Evolutionary conservation across 1,140 invertebrate genomes (phyloP), one percentile per base, ranked within the genome.

Genomic region (Battus philenor): DNA sequence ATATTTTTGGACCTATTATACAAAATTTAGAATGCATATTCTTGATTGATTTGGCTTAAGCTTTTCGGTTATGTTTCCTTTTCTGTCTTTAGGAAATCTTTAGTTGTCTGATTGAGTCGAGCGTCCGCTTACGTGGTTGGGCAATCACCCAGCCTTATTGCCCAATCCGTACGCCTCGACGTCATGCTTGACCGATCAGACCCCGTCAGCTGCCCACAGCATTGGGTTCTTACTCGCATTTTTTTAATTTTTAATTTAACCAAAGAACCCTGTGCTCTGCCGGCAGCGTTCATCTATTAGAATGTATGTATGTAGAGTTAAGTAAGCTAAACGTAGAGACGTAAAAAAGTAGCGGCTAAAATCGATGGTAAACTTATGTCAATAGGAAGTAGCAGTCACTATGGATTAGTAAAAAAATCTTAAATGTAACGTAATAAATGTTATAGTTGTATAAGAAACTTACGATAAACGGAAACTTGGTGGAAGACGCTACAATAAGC

Each of bases 111-210:
- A 80, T 78, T 70, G 64, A 18, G 57, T 47, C 62, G 78, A 74
- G 79, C 66, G 81, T 83, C 79, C 77, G 77, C 78, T 64, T 85
- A 83, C 75, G 50, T 72, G 78, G 81, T 83, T 85, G 77, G 81
- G 73, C 81, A 83, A 85, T 83, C 72, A 83, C 81, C 81, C 81
- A 85, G 81, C 81, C 81, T 85, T 85, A 83, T 85, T 85, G 81
- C 74, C 79, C 71, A 85, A 85, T 78, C 81, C 68, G 75, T 80
- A 83, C 61, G 79, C 75, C 67, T 50, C 38, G 77, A 80, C 73
- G 44, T 36, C 43, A 62, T 52, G 54, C 79, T 75, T 73, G 71
- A 62, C 54, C 68, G 64, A 79, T 78, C 74, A 73, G 78, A 74
- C 61, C 31, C 54, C 50, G 59, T 45, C 47, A 63, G 66, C 70